A percentile compares a stretch with the other conserved stretches of the same genome.
These are phyloP conservation scores for Diaprepes abbreviatus DNA, from an alignment of 2,888 invertebrate species.

Conservation along the genomic window DNA sequence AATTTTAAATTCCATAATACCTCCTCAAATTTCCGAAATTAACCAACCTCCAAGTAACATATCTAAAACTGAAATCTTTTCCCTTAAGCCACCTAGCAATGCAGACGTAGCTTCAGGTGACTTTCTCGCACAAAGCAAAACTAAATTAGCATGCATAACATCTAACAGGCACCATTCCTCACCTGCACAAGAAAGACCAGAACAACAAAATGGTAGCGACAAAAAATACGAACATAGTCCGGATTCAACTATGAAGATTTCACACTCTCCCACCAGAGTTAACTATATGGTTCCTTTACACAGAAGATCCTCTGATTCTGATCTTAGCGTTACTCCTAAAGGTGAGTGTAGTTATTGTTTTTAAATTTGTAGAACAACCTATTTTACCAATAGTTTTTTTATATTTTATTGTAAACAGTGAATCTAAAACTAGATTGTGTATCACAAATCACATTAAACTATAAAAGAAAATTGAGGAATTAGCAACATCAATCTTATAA, in stretches of 20 bases:
- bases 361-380: too few relatives aligned
- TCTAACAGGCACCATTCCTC: constrained; percentile 63
- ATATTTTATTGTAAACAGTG: not conserved
- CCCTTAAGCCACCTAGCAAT: constrained; percentile 58
- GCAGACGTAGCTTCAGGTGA: constrained; percentile 63
- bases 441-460: not conserved
- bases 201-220: constrained; percentile 59
- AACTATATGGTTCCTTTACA: constrained; percentile 63
- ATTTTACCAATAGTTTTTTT: not conserved
- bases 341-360: constrained; percentile 80
- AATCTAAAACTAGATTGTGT: not conserved
- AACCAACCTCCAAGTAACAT: constrained; percentile 49
- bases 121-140: constrained; percentile 58
- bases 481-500: not conserved
- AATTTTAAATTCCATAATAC: constrained; percentile 27
- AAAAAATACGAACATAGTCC: constrained; percentile 69
- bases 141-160: constrained; percentile 67
- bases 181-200: constrained; percentile 59
- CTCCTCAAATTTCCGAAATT: not conserved
- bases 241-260: constrained; percentile 37
- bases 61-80: constrained; percentile 48
- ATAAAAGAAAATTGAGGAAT: not conserved
- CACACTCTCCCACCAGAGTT: constrained; percentile 43
- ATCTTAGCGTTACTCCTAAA: constrained; percentile 93
- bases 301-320: constrained; percentile 92